Base-by-base conservation (phyloP, 1,140 invertebrate species). In the Drosophila repleta region DNA sequence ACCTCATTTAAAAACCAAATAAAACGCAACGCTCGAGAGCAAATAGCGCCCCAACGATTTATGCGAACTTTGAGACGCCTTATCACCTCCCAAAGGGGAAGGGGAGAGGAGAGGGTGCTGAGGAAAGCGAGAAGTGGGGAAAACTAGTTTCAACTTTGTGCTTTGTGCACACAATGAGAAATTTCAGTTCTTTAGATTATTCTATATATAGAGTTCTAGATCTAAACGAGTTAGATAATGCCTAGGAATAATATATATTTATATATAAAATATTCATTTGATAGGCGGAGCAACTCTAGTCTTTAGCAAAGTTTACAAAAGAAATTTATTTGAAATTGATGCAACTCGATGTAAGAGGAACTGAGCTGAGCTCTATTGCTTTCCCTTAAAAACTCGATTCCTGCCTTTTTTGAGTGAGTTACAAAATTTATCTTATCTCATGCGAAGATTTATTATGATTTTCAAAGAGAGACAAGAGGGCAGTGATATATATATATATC, bases 1-100 rank as follows among this genome's bases (percentile, higher is more conserved):
- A 87, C 83, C 83, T 83, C 83, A 83, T 88, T 87, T 88, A 65
- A 82, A 87, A 87, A 88, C 75, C 82, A 87, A 87, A 87, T 88
- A 87, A 74, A 68, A 72, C 72, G 66, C 58, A 72, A 66, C 62
- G 60, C 74, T 46, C 48, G 60, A 74, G 71, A 77, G 72, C 70
- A 61, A 63, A 57, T 48, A 76, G 74, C 49, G 26, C 60, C 51
- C 72, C 39, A 49, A 15, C 71, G 74, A 62, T 77, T 70, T 70
- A 77, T 77, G 74, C 74, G 72, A 77, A 77, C 74, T 74, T 74
- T 77, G 71, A 62, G 52, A 66, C 63, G 71, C 66, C 68, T 81
- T 81, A 84, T 87, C 85, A 61, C 72, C 61, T 41, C 13, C 10
- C 49, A 2, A 62, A 15, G 17, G 26, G 46, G 52, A 11, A 1